Conservation (phyloP, 2,113 vertebrate genomes). For the Lonchura striata region DNA sequence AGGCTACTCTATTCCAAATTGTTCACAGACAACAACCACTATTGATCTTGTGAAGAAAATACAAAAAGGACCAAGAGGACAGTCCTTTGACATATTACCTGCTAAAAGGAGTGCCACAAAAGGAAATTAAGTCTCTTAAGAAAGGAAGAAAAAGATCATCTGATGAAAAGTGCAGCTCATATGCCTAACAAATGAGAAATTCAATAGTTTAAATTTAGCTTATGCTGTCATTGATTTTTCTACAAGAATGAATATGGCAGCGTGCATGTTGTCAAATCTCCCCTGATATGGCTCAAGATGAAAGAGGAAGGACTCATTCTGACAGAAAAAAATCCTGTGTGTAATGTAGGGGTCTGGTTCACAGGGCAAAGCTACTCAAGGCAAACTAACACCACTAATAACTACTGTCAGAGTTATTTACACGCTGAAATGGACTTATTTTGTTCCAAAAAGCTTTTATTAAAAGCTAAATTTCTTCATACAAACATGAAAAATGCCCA, state of each 20-base stretch:
- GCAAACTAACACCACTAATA: neutral
- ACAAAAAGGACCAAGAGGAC: neutral
- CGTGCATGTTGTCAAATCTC: neutral
- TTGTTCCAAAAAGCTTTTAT: neutral
- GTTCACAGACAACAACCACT: neutral
- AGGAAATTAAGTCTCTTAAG: neutral
- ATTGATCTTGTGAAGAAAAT: neutral
- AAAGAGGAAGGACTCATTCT: neutral
- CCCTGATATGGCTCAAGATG: neutral
- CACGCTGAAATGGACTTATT: neutral
- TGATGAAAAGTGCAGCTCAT: neutral
- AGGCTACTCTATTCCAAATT: neutral
- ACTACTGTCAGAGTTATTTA: neutral
- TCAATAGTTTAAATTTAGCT: neutral
- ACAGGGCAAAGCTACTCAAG: neutral
- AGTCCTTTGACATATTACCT: neutral
- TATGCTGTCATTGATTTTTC: neutral
- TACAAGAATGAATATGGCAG: neutral
- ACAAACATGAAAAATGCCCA: neutral
- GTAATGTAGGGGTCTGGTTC: neutral
- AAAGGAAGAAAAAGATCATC: neutral
- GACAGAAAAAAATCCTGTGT: neutral
- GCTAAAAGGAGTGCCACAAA: neutral
- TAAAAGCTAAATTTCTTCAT: neutral
- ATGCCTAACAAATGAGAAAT: neutral